phyloP scores from a whole-genome alignment of 2,113 vertebrate genomes.

The Myotis lucifugus region DNA sequence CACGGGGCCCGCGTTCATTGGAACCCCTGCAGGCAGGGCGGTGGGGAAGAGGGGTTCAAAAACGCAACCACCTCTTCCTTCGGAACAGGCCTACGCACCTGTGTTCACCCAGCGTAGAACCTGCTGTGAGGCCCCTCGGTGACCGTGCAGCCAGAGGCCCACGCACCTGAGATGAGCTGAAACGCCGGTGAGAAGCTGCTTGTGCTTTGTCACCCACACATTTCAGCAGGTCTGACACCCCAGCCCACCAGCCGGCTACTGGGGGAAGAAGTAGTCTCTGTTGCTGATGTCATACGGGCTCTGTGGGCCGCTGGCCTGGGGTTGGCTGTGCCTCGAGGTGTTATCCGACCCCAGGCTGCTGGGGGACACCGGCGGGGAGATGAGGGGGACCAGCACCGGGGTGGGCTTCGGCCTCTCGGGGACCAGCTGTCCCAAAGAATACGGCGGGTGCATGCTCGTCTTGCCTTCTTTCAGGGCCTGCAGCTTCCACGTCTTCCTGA shows the following conservation, averaged over 20 bases:
- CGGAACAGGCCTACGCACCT: not conserved
- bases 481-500: constrained; percentile 57
- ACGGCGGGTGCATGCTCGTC: rapidly evolving
- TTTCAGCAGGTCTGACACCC: not conserved
- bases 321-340: not conserved
- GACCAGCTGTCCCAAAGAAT: constrained; percentile 38
- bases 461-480: constrained; percentile 57
- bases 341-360: constrained; percentile 44
- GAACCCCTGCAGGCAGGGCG: not conserved
- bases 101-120: not conserved
- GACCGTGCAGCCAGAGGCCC: not conserved
- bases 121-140: not conserved
- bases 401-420: constrained; percentile 57
- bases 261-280: constrained; percentile 65
- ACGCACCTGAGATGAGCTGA: not conserved
- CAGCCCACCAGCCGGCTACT: not conserved
- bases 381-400: constrained; percentile 18
- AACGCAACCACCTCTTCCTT: not conserved
- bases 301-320: not conserved
- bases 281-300: constrained; percentile 60
- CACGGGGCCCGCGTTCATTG: not conserved
- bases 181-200: not conserved
- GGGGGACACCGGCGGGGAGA: constrained; percentile 33
- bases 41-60: not conserved
- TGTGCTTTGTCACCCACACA: rapidly evolving